Evolutionary conservation across 2,888 invertebrate species (phyloP), one percentile per base, ranked within the genome.

Genomic region (Lypha dubia): DNA sequence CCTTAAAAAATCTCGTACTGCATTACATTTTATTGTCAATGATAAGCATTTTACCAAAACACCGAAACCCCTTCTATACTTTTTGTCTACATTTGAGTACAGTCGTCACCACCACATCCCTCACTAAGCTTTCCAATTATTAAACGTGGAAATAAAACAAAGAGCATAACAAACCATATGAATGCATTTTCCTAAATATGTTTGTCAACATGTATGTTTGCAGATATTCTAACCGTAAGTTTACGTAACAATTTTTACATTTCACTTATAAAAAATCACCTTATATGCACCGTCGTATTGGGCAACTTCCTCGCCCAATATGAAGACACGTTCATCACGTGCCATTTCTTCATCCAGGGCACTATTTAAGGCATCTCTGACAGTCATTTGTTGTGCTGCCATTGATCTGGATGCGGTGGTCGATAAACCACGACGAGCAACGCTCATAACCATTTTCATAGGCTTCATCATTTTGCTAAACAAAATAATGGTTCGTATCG

Each of bases 281-380:
- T 99, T 97, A 91, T 99, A 99, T 65, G 99, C 98, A 86, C 99
- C 99, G 91, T 99, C 99, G 90, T 99, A 99, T 93, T 97, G 95
- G n/a, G 99, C 99, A 0, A 99, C 99, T 93, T 99, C 99, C 92
- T 99, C 99, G 51, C 99, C 99, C 86, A 99, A 89, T 53, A 98
- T 90, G 91, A 98, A 98, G 0, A 98, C 98, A 83, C 94, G 94
- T 41, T 98, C 98, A 91, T 99, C 99, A 83, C 96, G 94, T 88
- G 96, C 95, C 95, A 99, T 96, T 93, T 99, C 99, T 91, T 99
- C 99, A 91, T 99, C 99, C 91, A 99, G 93, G 0, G 99, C 99
- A 81, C 96, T 94, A 93, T 99, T 99, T 74, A 99, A 93, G 79
- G 99, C 99, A 95, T 99, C 99, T 91, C 99, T 94, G 3, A 99